Evolutionary conservation across 2,113 vertebrate genomes (phyloP), one percentile per base, ranked within the genome.

Genomic region (Microtus richardsoni): DNA sequence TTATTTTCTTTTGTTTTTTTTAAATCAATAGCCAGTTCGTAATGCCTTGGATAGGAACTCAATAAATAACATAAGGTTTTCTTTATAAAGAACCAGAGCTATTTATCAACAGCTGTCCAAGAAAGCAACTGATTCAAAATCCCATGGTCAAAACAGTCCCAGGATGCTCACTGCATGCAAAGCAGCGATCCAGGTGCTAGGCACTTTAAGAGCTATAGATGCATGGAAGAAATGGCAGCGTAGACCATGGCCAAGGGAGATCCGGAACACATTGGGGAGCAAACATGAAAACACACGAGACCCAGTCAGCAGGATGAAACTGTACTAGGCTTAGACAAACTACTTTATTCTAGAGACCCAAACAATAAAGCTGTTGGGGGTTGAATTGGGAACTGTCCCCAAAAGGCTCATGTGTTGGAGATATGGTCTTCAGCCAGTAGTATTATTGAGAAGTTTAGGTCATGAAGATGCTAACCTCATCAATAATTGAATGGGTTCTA

Each of bases 41-140:
- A 93, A 95, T 93, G 94, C 28, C 95, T 97, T 94, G 96, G 96
- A 96, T 91, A 96, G 97, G 96, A 97, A 93, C 74, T 97, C 97
- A 97, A 95, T 97, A 95, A 89, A 86, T 89, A 92, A 90, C 96
- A 96, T 92, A 93, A 91, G 78, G 93, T 95, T 96, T 93, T 89
- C 89, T 95, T 92, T 93, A 97, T 96, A 83, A 94, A 97, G 91
- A 95, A 91, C 47, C 83, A 75, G n/a, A 62, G 54, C 86, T 93
- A 94, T 94, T 83, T 97, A 93, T 96, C 95, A 96, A 95, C 89
- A 97, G 93, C 91, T 83, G 93, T 84, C 73, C 94, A 89, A 97
- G 88, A 97, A 93, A 96, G 89, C 54, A 96, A 95, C 93, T 96
- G 83, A 94, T 79, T 96, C 93, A 84, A 94, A 97, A 96, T 94